A percentile compares a stretch with the other conserved stretches of the same genome.
These are phyloP conservation scores for Bombus turneri DNA, from an alignment of 1,140 invertebrate species.

Conservation along the genomic window DNA sequence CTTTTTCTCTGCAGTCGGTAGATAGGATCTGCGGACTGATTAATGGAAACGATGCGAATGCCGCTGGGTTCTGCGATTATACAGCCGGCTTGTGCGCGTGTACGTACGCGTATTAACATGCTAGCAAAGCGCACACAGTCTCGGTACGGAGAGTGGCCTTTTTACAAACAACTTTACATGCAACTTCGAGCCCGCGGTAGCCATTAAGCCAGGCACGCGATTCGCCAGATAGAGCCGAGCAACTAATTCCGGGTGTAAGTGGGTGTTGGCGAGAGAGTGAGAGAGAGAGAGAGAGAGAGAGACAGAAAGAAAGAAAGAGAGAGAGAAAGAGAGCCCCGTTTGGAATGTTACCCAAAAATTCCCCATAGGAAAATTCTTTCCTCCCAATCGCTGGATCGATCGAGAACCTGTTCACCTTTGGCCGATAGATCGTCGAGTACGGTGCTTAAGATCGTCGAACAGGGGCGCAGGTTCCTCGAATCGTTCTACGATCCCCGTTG, in stretches of 20 bases:
- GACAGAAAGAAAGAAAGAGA: too few relatives aligned
- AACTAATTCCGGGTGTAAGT: slow-evolving; percentile 63
- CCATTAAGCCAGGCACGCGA: slow-evolving; percentile 67
- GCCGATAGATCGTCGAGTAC: too few relatives aligned
- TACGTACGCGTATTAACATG: slow-evolving; percentile 22
- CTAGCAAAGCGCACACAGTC: not conserved
- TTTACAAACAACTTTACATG: slow-evolving; percentile 66
- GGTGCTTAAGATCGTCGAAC: not conserved
- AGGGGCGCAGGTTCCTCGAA: not conserved
- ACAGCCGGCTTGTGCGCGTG: slow-evolving; percentile 11
- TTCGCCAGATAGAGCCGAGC: slow-evolving; percentile 53
- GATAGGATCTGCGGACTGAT: slow-evolving; percentile 64
- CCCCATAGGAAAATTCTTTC: too few relatives aligned
- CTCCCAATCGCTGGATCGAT: too few relatives aligned
- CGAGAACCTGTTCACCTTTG: too few relatives aligned
- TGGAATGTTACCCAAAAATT: slow-evolving; percentile 62
- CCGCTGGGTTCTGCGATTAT: slow-evolving; percentile 54
- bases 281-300: not conserved
- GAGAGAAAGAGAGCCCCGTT: not conserved
- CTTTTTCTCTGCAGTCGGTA: not conserved
- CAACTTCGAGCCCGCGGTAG: slow-evolving; percentile 53
- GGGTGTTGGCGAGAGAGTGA: slow-evolving; percentile 33
- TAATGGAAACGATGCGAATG: slow-evolving; percentile 65
- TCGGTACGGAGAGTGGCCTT: slow-evolving; percentile 36
- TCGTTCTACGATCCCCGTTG: not conserved